phyloP scores from a whole-genome alignment of 1,140 invertebrate genomes.

The Pseudomyrmex pallidus region DNA sequence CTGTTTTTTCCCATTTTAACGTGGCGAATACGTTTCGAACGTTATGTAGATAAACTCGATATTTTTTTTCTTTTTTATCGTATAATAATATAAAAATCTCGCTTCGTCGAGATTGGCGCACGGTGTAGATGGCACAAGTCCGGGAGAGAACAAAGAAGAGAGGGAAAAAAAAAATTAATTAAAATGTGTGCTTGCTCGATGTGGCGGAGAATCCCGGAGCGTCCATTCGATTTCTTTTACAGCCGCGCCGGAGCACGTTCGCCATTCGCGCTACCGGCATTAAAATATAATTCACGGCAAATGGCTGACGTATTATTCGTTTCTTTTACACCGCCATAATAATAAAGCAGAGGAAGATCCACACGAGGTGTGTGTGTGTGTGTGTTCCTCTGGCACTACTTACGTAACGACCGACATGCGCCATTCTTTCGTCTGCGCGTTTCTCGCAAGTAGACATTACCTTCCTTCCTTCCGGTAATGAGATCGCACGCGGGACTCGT shows the following conservation, averaged over 20 bases:
- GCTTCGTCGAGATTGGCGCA: no score
- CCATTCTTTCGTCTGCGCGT: slow-evolving; percentile 40
- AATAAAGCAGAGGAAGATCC: slow-evolving; percentile 44
- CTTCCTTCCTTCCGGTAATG: slow-evolving; percentile 23
- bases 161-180: slow-evolving; percentile 35
- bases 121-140: no score
- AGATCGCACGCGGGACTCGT: slow-evolving; percentile 50
- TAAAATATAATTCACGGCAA: slow-evolving; percentile 56
- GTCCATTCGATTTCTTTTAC: slow-evolving; percentile 47
- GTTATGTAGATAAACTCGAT: no score
- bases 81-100: no score
- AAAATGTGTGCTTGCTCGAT: slow-evolving; percentile 13
- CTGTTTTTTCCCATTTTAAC: no score
- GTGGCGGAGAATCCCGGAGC: background rate
- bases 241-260: slow-evolving; percentile 10
- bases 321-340: slow-evolving; percentile 47
- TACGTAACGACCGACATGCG: slow-evolving; percentile 43
- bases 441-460: slow-evolving; percentile 46
- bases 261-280: slow-evolving; percentile 34
- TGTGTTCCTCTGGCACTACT: background rate
- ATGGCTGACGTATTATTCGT: slow-evolving; percentile 44
- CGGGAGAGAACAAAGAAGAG: background rate
- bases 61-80: no score
- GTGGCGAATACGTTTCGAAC: no score
- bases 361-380: slow-evolving; percentile 2